phyloP scores from a whole-genome alignment of 2,113 vertebrate species.

The Campylomormyrus numenius region DNA sequence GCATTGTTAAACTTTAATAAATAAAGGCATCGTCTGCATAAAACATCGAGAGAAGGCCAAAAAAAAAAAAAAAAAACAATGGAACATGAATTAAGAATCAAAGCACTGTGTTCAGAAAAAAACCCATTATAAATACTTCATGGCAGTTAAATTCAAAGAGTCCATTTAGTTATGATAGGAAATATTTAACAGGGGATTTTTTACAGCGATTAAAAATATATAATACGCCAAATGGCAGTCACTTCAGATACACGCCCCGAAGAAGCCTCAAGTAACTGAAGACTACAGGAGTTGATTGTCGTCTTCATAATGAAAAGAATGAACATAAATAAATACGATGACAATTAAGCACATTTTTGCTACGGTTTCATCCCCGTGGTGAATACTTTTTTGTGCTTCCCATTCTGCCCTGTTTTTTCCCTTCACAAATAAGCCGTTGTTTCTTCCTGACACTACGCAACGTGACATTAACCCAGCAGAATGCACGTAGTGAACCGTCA shows the following conservation, averaged over 20 bases:
- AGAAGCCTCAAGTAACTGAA: neutral
- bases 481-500: neutral
- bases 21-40: neutral
- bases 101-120: neutral
- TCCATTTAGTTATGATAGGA: constrained; percentile 23
- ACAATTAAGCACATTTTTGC: neutral
- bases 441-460: neutral
- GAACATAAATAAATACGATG: neutral
- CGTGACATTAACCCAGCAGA: neutral
- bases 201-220: constrained; percentile 12
- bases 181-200: constrained; percentile 21
- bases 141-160: constrained; percentile 18
- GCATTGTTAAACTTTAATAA: neutral
- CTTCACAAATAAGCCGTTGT: neutral
- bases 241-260: neutral
- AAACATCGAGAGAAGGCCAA: neutral
- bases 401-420: neutral
- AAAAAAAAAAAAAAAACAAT: neutral
- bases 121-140: constrained; percentile 19
- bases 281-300: neutral
- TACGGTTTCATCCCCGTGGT: neutral
- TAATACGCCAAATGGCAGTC: neutral
- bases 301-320: neutral
- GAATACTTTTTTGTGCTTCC: neutral
- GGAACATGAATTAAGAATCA: constrained; percentile 6